phyloP scores from a whole-genome alignment of 2,888 invertebrate genomes.

The Drosophila multiciliata region DNA sequence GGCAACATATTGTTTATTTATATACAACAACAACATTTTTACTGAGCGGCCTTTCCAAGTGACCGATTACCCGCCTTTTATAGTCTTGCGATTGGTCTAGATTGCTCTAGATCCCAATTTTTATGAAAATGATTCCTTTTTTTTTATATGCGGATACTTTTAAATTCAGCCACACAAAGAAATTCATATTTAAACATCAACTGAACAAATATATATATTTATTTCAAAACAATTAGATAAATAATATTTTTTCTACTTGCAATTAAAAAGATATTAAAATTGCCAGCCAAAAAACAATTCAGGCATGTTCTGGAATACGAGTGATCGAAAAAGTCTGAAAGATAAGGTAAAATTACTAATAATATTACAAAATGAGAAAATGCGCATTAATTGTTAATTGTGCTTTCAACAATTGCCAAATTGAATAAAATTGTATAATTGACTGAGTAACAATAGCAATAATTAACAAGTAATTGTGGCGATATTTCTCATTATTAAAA shows the following conservation, averaged over 20 bases:
- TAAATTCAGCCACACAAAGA: conserved; percentile 24
- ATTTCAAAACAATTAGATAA: not conserved
- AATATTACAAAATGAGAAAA: not conserved
- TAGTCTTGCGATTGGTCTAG: conserved; percentile 44
- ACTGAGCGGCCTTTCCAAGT: conserved; percentile 41
- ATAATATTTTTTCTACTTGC: conserved; percentile 6
- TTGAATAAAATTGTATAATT: not conserved
- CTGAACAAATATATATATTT: not conserved
- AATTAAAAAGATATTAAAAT: not conserved
- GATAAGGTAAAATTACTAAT: not conserved
- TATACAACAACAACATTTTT: conserved; percentile 30
- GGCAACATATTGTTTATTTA: conserved; percentile 49
- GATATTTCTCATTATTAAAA: not conserved
- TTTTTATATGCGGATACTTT: conserved; percentile 55
- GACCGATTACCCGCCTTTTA: not conserved
- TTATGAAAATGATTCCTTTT: conserved; percentile 60
- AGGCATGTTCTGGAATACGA: conserved; percentile 7
- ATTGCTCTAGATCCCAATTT: conserved; percentile 43
- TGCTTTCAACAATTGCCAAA: not conserved
- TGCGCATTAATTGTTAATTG: not conserved
- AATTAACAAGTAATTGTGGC: not conserved
- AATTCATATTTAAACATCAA: not conserved
- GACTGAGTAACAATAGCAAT: not conserved
- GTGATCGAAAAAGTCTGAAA: conserved; percentile 1
- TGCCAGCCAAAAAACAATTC: not conserved